Conservation (phyloP, 1,140 invertebrate species). For the Eupristina koningsbergeri region DNA sequence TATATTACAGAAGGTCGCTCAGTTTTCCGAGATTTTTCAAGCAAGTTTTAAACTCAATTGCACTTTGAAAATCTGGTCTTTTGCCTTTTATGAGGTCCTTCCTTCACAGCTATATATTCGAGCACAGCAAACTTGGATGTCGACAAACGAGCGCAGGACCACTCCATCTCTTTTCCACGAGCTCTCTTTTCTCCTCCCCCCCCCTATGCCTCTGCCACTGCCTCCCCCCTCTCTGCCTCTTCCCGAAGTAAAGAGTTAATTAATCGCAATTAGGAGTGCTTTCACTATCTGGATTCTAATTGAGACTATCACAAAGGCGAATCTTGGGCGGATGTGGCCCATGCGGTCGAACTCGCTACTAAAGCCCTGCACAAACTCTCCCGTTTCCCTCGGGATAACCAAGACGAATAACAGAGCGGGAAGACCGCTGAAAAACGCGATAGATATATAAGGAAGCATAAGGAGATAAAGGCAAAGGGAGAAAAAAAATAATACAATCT, state of each 20-base stretch:
- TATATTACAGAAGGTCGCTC: background rate
- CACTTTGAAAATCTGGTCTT: background rate
- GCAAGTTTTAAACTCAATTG: slow-evolving; percentile 3
- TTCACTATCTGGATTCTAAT: slow-evolving; percentile 50
- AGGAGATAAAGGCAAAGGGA: background rate
- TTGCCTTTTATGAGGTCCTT: background rate
- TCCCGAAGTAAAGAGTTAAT: slow-evolving; percentile 43
- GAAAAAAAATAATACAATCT: background rate
- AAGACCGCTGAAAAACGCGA: background rate
- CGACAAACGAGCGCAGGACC: background rate
- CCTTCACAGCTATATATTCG: background rate
- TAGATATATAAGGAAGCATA: background rate
- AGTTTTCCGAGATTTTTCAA: background rate
- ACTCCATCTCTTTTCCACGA: background rate
- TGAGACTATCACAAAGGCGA: slow-evolving; percentile 51
- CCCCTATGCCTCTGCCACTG: background rate
- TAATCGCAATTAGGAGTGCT: slow-evolving; percentile 50
- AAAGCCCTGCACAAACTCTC: background rate
- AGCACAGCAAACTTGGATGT: background rate
- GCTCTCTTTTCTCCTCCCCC: background rate
- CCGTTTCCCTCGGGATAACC: slow-evolving; percentile 58
- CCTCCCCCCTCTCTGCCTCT: background rate
- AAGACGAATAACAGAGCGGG: slow-evolving; percentile 16
- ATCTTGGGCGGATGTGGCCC: slow-evolving; percentile 48
- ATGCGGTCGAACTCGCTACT: slow-evolving; percentile 40